phyloP scores from a whole-genome alignment of 1,140 invertebrate genomes.

The Sinella curviseta region DNA sequence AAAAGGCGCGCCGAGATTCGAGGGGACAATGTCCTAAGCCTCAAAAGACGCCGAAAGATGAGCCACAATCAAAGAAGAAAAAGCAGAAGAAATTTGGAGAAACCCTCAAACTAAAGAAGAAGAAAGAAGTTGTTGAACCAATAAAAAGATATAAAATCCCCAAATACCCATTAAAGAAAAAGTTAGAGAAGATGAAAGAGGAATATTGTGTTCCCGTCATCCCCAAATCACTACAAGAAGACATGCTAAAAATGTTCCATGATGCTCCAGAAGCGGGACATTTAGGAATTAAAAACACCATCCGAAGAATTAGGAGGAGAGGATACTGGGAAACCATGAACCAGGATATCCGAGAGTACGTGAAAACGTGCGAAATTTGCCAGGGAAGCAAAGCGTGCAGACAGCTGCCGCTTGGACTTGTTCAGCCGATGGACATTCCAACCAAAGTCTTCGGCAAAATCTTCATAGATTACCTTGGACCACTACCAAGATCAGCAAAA shows the following conservation, averaged over 20 bases:
- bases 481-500: background rate
- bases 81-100: background rate
- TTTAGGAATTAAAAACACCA: conserved; percentile 20
- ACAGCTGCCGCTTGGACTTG: background rate
- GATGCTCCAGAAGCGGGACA: conserved; percentile 31
- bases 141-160: too few relatives aligned
- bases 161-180: background rate
- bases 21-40: background rate
- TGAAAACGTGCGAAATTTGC: conserved; percentile 27
- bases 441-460: conserved; percentile 15
- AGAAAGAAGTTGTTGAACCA: too few relatives aligned
- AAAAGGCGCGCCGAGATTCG: too few relatives aligned
- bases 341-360: conserved; percentile 31
- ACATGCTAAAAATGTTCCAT: conserved; percentile 35
- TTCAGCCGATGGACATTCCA: background rate
- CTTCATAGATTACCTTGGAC: conserved; percentile 20
- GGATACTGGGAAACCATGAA: conserved; percentile 36
- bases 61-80: background rate
- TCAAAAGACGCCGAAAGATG: background rate
- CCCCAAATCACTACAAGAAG: background rate
- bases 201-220: conserved; percentile 1
- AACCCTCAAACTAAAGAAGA: background rate
- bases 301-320: conserved; percentile 19
- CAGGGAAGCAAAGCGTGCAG: conserved; percentile 1
- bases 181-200: background rate